Conservation (phyloP, 1,140 invertebrate species). For the Scaptomyza pallida region DNA sequence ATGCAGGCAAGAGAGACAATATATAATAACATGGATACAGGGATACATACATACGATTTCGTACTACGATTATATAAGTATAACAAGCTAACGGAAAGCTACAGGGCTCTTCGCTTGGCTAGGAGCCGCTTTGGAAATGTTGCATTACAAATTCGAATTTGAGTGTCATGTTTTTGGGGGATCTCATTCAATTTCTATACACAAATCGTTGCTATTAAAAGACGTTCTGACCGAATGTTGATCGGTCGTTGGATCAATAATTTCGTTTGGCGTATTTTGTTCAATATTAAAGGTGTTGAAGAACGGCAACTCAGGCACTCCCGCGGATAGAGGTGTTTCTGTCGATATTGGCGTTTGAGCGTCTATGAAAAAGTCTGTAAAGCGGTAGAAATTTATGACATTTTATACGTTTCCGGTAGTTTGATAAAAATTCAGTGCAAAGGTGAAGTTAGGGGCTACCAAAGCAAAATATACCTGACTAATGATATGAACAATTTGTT, state of each 20-base stretch:
- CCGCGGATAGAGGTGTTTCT: background rate
- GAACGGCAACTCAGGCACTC: constrained; percentile 4
- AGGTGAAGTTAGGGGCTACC: background rate
- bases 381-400: background rate
- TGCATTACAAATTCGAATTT: constrained; percentile 42
- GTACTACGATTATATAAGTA: constrained; percentile 38
- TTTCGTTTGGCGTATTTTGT: constrained; percentile 2
- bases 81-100: constrained; percentile 42
- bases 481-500: constrained; percentile 29
- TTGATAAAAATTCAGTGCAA: background rate
- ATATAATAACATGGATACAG: constrained; percentile 35
- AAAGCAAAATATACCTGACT: constrained; percentile 25
- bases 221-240: constrained; percentile 17
- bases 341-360: constrained; percentile 51
- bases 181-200: constrained; percentile 42
- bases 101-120: constrained; percentile 44
- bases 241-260: constrained; percentile 4
- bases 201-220: constrained; percentile 32
- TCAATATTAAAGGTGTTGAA: constrained; percentile 29
- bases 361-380: constrained; percentile 69
- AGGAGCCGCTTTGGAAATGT: constrained; percentile 49
- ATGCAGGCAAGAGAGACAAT: constrained; percentile 23
- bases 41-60: constrained; percentile 34
- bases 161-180: constrained; percentile 24
- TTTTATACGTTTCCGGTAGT: constrained; percentile 1